These are phyloP conservation scores for Phasia obesa DNA, from an alignment of 2,888 invertebrate genomes.

Conservation along the genomic window DNA sequence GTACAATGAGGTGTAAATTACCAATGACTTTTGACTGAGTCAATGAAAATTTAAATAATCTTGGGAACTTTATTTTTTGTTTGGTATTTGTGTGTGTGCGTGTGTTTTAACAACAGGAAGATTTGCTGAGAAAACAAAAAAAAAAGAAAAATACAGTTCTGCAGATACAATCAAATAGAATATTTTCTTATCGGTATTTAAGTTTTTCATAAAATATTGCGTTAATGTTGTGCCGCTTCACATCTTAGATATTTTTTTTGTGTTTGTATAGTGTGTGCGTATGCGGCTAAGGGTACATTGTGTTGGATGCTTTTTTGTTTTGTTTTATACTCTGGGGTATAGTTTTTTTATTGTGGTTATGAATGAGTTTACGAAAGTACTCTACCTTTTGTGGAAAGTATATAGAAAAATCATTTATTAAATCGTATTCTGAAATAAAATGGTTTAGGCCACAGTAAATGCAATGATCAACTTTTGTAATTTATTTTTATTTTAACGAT, in stretches of 20 bases:
- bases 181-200: slow-evolving; percentile 34
- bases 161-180: neutral
- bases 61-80: slow-evolving; percentile 53
- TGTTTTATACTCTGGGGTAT: slow-evolving; percentile 45
- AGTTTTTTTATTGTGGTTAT: slow-evolving; percentile 52
- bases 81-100: too few relatives aligned
- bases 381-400: neutral
- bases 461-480: too few relatives aligned
- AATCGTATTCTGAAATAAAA: neutral
- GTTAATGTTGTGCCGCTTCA: slow-evolving; percentile 21
- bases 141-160: too few relatives aligned
- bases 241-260: too few relatives aligned
- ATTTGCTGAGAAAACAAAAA: slow-evolving; percentile 3
- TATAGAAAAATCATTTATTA: neutral
- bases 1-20: slow-evolving; percentile 63
- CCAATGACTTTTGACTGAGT: slow-evolving; percentile 50
- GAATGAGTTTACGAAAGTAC: slow-evolving; percentile 25
- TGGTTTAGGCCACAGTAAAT: neutral
- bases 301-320: slow-evolving; percentile 6
- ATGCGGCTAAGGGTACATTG: slow-evolving; percentile 42
- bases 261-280: neutral
- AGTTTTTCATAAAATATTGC: slow-evolving; percentile 43
- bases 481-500: too few relatives aligned
- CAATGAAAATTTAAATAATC: slow-evolving; percentile 63
- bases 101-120: slow-evolving; percentile 9